Evolutionary conservation across 2,888 invertebrate genomes (phyloP).

Genomic region (Macaria notata): DNA sequence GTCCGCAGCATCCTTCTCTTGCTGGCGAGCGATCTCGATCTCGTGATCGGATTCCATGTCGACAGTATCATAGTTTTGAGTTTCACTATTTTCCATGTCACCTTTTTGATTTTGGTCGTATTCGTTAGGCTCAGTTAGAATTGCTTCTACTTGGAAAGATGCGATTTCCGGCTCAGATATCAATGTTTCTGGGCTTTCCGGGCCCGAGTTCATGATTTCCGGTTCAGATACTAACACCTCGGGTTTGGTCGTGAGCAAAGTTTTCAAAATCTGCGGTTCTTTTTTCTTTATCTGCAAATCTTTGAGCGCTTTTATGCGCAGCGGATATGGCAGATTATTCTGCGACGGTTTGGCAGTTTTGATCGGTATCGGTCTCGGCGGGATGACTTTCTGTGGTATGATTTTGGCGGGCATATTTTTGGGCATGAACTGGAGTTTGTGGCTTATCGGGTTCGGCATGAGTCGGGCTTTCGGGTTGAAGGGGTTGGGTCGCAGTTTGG

Average conservation of each 20-base stretch:
- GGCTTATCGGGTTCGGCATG: conserved; percentile 76
- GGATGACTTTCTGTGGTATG: conserved; percentile 54
- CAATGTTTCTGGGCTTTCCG: conserved; percentile 76
- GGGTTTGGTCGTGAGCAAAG: conserved; percentile 71
- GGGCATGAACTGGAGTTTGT: conserved; percentile 68
- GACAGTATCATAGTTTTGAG: conserved; percentile 71
- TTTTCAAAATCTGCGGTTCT: conserved; percentile 78
- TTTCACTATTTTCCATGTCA: conserved; percentile 57
- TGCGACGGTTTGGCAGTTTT: conserved; percentile 58
- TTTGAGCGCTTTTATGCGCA: conserved; percentile 77
- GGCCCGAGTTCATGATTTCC: conserved; percentile 75
- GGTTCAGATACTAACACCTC: conserved; percentile 75
- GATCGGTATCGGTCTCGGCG: conserved; percentile 70
- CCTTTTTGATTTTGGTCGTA: conserved; percentile 54
- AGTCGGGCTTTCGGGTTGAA: conserved; percentile 76
- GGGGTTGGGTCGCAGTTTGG: conserved; percentile 75
- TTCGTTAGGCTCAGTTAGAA: conserved; percentile 71
- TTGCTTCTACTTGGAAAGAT: conserved; percentile 77
- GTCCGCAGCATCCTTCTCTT: conserved; percentile 45
- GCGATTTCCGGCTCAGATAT: conserved; percentile 79
- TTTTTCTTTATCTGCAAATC: conserved; percentile 78
- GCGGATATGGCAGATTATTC: conserved; percentile 71
- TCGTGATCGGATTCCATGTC: conserved; percentile 79
- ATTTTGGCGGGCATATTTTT: conserved; percentile 59
- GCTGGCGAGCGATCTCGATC: conserved; percentile 73